Evolutionary conservation across 2,797 vertebrate species (phyloP), one percentile per base, ranked within the genome.

Genomic region (Amniataba percoides): DNA sequence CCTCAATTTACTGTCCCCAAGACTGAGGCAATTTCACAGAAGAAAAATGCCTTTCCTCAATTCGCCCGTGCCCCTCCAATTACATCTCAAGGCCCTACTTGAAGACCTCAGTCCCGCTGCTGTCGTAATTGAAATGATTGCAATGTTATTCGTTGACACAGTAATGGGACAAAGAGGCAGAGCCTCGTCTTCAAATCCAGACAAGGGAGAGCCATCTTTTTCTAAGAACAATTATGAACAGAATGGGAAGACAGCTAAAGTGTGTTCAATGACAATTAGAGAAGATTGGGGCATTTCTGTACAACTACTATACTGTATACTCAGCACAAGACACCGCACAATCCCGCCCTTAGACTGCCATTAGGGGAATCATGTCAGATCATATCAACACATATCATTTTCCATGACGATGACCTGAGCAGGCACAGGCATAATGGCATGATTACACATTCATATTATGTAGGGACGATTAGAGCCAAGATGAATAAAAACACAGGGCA

Each of bases 41-140:
- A 84, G 87, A 81, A 87, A 87, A 89, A 89, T 80, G 78, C 69
- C 80, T 89, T 89, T 72, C 75, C 81, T 82, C 69, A 58, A 73
- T 83, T 82, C n/a, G 34, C 59, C 75, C 46, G 15, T 79, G 81
- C 82, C 78, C 86, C 83, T 87, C 79, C 87, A 90, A 91, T 91
- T 89, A 87, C 76, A 85, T 88, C 79, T 90, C 81, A 83, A 81
- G 85, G 85, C 86, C 86, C 84, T 79, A 84, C 81, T 88, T 71
- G 81, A 88, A 82, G 82, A 79, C 64, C 82, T 66, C 64, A 3
- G 85, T 81, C 82, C 70, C 71, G 25, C 74, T 9, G 7, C 79
- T 77, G 75, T 77, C 61, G 69, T 90, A 92, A 94, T 93, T 94
- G 90, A 92, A 93, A 93, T 90, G 91, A 92, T 88, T 90, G 88